phyloP scores from a whole-genome alignment of 2,113 vertebrate species.

The Aptenodytes patagonicus region DNA sequence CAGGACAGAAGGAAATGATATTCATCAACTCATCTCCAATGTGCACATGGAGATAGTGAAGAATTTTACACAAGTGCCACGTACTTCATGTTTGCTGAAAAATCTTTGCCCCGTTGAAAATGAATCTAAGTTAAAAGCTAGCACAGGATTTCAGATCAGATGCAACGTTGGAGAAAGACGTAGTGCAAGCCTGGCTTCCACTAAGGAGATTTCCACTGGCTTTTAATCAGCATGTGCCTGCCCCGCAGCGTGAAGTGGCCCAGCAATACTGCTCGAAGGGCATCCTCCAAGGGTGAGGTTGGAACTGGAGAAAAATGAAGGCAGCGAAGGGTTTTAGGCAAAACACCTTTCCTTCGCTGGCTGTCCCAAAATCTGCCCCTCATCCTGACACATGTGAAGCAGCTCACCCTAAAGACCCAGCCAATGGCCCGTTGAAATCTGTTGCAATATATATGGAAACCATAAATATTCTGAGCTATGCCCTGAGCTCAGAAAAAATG shows the following conservation, averaged over 20 bases:
- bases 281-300: not conserved
- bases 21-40: not conserved
- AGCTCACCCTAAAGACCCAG: not conserved
- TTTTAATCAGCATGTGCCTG: not conserved
- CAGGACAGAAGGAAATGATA: not conserved
- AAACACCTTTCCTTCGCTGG: not conserved
- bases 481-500: not conserved
- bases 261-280: not conserved
- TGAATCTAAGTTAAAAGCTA: not conserved
- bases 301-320: not conserved
- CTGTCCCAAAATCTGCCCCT: not conserved
- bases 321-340: not conserved
- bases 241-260: not conserved
- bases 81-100: not conserved
- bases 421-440: not conserved
- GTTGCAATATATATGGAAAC: not conserved
- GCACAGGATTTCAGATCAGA: not conserved
- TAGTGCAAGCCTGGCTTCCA: not conserved
- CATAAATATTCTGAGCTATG: not conserved
- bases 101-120: not conserved
- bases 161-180: not conserved
- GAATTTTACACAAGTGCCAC: not conserved
- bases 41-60: not conserved
- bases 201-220: not conserved
- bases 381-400: rapidly evolving